These are phyloP conservation scores for Drosophila longiperda DNA, from an alignment of 2,888 invertebrate species.

Conservation along the genomic window DNA sequence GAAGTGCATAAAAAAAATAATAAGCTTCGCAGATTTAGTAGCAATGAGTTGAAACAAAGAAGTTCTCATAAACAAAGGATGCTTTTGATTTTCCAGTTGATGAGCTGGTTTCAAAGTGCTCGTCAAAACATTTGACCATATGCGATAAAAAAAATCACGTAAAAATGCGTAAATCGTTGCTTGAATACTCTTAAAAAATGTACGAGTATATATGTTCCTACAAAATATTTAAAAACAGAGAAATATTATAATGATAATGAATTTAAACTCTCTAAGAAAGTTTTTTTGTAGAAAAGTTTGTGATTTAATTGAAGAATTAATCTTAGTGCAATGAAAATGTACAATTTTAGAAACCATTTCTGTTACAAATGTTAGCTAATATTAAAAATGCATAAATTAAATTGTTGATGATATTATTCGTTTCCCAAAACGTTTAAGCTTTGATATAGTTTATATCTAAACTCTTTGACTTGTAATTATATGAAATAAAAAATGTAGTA, in stretches of 20 bases:
- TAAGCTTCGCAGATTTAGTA: constrained; percentile 48
- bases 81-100: constrained; percentile 79
- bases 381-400: not conserved
- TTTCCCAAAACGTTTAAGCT: not conserved
- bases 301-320: not conserved
- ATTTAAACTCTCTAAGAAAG: not conserved
- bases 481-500: not conserved
- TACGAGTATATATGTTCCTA: not conserved
- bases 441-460: not conserved
- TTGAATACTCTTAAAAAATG: constrained; percentile 9
- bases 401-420: not conserved
- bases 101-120: constrained; percentile 70
- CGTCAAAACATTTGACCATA: constrained; percentile 73
- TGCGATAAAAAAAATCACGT: constrained; percentile 54
- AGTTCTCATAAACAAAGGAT: constrained; percentile 52
- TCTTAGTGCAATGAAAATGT: not conserved
- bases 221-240: not conserved
- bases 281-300: not conserved
- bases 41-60: constrained; percentile 60
- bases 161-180: not conserved
- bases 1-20: constrained; percentile 74
- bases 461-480: not conserved
- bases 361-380: not conserved
- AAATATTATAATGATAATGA: not conserved
- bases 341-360: not conserved